Base-by-base conservation (phyloP, 2,888 invertebrate species). In the Agelastica alni region DNA sequence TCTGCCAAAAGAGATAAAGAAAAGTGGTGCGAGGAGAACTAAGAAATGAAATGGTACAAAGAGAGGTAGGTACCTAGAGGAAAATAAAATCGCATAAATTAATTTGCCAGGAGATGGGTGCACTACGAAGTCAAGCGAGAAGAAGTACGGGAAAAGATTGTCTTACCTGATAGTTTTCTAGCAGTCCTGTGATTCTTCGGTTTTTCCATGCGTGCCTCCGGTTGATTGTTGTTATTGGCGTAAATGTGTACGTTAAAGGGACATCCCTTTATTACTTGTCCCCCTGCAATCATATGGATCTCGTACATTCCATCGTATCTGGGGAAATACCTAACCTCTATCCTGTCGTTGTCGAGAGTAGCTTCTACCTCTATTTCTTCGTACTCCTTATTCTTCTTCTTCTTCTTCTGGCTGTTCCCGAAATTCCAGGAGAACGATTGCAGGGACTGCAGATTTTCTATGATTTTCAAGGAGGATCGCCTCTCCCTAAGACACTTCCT, bases 241-340 rank as follows among this genome's bases (percentile, higher is more conserved):
- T 61, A 63, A 2, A 82, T 79, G 49, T 77, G 80, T 2, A 83
- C 76, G 46, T 71, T 71, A 64, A 80, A 85, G 1, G 85, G 85
- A 14, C 85, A 84, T n/a, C 84, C 84, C 22, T 79, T 78, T 31
- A 83, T 76, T 63, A 79, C 77, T 66, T 80, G 79, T 1, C 83
- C 82, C 68, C 81, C 78, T 48, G 80, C 81, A 10, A 81, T 80
- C 34, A 85, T 77, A 20, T 78, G 80, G 28, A 85, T 76, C 71
- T 83, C 80, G 65, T 84, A 81, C 66, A 79, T 79, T 2, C 85
- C 85, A 65, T 79, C 78, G 56, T 77, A 70, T 36, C 73, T 77
- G 1, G 83, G 81, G 1, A 74, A 71, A 57, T 82, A 85, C 30
- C 75, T 75, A 31, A 85, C 72, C 74, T 79, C 83, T 0, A 77